A percentile compares a stretch with the other conserved stretches of the same genome.
Conservation (phyloP, 2,113 vertebrate species). For the Benitochromis conjunctus region DNA sequence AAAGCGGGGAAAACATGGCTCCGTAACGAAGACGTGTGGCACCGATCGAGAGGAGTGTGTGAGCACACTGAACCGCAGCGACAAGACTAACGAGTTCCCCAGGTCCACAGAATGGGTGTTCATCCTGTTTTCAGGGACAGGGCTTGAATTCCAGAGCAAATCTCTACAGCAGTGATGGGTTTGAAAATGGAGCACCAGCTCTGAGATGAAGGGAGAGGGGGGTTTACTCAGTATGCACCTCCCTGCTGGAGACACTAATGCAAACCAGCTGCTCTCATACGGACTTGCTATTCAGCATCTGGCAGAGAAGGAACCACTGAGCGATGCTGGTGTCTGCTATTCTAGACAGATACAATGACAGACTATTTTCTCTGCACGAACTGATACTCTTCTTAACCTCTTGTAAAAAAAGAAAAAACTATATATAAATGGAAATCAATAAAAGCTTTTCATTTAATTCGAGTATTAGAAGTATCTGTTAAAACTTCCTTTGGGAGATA, state of each 20-base stretch:
- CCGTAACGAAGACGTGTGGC: not conserved
- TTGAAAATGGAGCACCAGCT: constrained; percentile 58
- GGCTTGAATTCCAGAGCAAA: constrained; percentile 60
- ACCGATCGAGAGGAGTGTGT: not conserved
- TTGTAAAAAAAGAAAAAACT: not conserved
- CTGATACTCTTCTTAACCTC: not conserved
- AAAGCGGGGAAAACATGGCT: constrained; percentile 1
- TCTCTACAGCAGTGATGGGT: constrained; percentile 55
- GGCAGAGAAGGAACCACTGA: constrained; percentile 65
- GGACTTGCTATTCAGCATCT: constrained; percentile 72
- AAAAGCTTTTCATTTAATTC: not conserved
- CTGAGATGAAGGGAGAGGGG: constrained; percentile 46
- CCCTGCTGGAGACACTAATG: constrained; percentile 70
- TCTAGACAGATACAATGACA: constrained; percentile 63
- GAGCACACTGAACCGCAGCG: constrained; percentile 16
- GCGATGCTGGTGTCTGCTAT: constrained; percentile 64
- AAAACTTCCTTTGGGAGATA: not conserved
- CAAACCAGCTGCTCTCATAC: constrained; percentile 81
- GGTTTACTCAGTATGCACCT: constrained; percentile 74
- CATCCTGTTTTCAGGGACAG: constrained; percentile 53
- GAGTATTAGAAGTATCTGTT: not conserved
- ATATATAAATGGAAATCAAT: not conserved
- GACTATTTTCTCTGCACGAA: constrained; percentile 10
- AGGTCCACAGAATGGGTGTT: constrained; percentile 49
- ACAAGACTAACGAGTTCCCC: constrained; percentile 66